phyloP scores from a whole-genome alignment of 2,113 vertebrate species.

The Clupea harengus region DNA sequence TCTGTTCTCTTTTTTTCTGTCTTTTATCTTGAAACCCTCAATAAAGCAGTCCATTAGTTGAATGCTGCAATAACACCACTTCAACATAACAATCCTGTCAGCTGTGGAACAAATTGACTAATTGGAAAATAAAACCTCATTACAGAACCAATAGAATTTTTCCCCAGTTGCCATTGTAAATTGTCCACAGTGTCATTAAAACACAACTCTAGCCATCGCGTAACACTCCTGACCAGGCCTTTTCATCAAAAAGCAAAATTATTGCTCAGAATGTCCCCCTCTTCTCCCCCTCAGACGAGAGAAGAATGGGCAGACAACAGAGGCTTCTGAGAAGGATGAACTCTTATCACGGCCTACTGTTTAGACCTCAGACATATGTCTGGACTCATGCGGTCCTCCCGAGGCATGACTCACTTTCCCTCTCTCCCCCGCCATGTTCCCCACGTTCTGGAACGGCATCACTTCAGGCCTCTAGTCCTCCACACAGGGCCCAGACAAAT shows the following conservation, averaged over 20 bases:
- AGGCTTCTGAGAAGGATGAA: background rate
- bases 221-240: background rate
- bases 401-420: background rate
- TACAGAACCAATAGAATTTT: background rate
- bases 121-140: background rate
- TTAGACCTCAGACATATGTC: background rate
- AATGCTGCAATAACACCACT: background rate
- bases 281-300: background rate
- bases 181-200: background rate
- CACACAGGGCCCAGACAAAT: conserved; percentile 1
- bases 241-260: background rate
- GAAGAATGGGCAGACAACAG: background rate
- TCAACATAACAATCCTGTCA: background rate
- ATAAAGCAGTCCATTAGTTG: background rate
- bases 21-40: background rate
- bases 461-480: background rate
- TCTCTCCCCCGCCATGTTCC: background rate
- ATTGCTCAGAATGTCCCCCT: background rate
- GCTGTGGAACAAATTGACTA: background rate
- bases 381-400: background rate
- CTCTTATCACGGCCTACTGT: background rate
- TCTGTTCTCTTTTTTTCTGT: background rate
- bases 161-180: background rate
- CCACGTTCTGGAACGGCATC: background rate
- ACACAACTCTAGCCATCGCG: background rate